A percentile compares a stretch with the other conserved stretches of the same genome.
phyloP scores from a whole-genome alignment of 2,888 invertebrate genomes.

The Ennomos fuscantarius region DNA sequence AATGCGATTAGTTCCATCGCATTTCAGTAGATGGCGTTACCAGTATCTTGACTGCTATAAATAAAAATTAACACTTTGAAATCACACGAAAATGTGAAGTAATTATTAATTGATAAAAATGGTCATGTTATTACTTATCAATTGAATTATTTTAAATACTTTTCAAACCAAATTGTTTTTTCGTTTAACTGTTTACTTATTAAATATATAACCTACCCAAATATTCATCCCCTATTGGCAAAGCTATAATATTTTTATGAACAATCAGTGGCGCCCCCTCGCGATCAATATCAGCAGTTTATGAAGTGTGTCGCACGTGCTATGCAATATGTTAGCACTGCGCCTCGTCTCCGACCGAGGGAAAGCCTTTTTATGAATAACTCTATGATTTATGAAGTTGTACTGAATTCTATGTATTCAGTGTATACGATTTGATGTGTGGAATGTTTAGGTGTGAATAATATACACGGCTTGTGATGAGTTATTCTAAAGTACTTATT shows the following conservation, averaged over 20 bases:
- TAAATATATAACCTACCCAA: conserved; percentile 14
- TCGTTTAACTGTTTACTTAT: neutral
- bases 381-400: conserved; percentile 80
- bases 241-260: conserved; percentile 66
- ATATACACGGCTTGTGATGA: neutral
- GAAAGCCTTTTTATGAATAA: conserved; percentile 81
- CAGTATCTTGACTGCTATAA: neutral
- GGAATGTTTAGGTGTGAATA: conserved; percentile 8
- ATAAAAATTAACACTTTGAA: no score
- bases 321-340: conserved; percentile 76
- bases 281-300: conserved; percentile 77
- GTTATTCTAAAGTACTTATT: no score
- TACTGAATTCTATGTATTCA: conserved; percentile 5
- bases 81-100: no score
- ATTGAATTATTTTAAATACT: neutral
- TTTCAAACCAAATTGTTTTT: neutral
- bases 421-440: conserved; percentile 17
- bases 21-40: conserved; percentile 21
- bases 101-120: no score
- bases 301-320: conserved; percentile 83
- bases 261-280: conserved; percentile 70
- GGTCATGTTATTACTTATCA: no score
- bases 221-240: conserved; percentile 42
- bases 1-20: neutral
- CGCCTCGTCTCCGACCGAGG: conserved; percentile 45